These are phyloP conservation scores for Perizoma flavofasciatum DNA, from an alignment of 2,888 invertebrate species.

Conservation along the genomic window DNA sequence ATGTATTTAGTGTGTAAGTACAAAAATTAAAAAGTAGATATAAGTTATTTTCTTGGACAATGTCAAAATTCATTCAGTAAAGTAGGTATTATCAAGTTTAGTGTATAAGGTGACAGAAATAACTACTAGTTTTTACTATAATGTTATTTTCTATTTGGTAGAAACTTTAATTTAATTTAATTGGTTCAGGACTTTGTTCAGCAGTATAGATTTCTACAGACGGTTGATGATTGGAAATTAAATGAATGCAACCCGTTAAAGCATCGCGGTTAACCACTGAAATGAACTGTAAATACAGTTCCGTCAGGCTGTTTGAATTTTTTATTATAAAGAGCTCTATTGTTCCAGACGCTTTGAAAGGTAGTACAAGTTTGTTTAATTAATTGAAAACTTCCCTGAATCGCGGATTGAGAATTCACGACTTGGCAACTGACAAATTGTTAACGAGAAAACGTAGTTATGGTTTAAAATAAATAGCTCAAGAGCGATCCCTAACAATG, in stretches of 20 bases:
- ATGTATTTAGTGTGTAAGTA: too few species aligned
- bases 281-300: conserved; percentile 51
- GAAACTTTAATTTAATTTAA: too few species aligned
- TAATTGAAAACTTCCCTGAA: conserved; percentile 58
- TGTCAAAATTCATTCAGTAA: too few species aligned
- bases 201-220: too few species aligned
- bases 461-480: conserved; percentile 2
- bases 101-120: too few species aligned
- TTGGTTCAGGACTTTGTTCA: too few species aligned
- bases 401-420: conserved; percentile 49
- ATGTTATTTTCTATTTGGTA: too few species aligned
- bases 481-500: conserved; percentile 6
- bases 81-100: too few species aligned
- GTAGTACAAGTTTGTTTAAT: conserved; percentile 59
- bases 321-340: conserved; percentile 61
- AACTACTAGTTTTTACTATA: too few species aligned
- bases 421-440: conserved; percentile 42
- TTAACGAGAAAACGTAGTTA: conserved; percentile 37
- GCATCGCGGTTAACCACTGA: conserved; percentile 32
- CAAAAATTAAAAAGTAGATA: too few species aligned
- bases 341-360: conserved; percentile 55
- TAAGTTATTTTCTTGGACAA: too few species aligned
- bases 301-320: conserved; percentile 50
- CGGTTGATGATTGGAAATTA: conserved; percentile 7
- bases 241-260: conserved; percentile 23